Conservation (phyloP, 2,113 vertebrate species). For the Accipiter virgatus region DNA sequence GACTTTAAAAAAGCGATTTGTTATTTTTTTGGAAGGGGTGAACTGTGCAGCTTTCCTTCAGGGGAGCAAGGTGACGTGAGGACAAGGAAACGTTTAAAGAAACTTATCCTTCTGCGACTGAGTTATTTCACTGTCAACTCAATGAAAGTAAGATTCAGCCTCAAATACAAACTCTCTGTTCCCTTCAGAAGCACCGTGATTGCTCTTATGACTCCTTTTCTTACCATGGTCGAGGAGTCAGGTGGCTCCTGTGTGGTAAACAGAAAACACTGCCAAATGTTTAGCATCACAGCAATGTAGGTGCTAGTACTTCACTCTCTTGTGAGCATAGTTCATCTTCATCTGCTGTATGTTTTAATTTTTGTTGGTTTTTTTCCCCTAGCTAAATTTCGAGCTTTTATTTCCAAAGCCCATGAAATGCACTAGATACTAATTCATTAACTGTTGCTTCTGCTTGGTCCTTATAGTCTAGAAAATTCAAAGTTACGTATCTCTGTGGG, state of each 20-base stretch:
- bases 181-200: not conserved
- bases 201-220: not conserved
- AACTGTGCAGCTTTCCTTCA: not conserved
- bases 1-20: not conserved
- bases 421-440: not conserved
- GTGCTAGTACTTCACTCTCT: not conserved
- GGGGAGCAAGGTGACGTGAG: not conserved
- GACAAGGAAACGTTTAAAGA: not conserved
- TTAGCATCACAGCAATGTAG: not conserved
- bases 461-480: not conserved
- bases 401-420: not conserved
- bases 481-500: not conserved
- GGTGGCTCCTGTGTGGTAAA: not conserved
- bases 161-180: not conserved
- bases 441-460: not conserved
- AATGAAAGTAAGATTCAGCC: not conserved
- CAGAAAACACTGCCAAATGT: slow-evolving; percentile 23
- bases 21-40: not conserved
- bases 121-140: not conserved
- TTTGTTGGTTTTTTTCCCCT: not conserved
- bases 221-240: not conserved
- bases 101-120: not conserved
- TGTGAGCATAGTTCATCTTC: not conserved
- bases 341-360: not conserved
- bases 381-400: not conserved